Percentiles rank a stretch among this genome's conserved stretches.
Conservation (phyloP, 2,113 vertebrate species). For the Pogonocichla stellata region DNA sequence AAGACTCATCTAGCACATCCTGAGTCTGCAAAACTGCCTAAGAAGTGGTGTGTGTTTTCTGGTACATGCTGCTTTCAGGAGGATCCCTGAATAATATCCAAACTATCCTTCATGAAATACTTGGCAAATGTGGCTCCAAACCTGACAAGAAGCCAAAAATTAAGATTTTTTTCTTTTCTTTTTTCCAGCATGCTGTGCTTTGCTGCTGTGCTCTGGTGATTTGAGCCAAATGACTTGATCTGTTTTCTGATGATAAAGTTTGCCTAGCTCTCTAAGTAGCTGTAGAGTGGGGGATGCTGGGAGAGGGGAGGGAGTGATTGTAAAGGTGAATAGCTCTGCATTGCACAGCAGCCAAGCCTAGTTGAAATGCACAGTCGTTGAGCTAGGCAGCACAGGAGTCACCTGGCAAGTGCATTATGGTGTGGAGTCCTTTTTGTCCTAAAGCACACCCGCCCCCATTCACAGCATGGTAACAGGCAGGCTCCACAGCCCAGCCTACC, state of each 20-base stretch:
- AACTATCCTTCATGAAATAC: neutral
- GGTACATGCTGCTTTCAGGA: neutral
- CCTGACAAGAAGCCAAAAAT: neutral
- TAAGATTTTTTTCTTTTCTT: neutral
- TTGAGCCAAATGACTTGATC: neutral
- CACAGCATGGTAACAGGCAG: fast-evolving
- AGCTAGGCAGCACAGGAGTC: neutral
- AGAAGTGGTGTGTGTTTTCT: neutral
- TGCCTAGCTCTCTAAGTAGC: neutral
- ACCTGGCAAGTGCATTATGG: neutral
- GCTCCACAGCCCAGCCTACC: neutral
- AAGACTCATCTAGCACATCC: neutral
- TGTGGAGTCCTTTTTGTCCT: neutral
- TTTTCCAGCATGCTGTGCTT: neutral
- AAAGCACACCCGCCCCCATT: neutral
- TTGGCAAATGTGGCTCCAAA: neutral
- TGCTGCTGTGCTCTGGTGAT: neutral
- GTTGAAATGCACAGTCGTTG: neutral
- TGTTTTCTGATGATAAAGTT: neutral
- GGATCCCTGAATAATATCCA: neutral
- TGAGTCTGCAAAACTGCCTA: conserved; percentile 14
- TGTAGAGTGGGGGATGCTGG: neutral
- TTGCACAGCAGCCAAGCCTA: neutral
- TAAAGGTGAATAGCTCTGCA: neutral
- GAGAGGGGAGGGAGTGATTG: neutral